Base-by-base conservation (phyloP, 2,113 vertebrate genomes). In the Sceloporus undulatus region DNA sequence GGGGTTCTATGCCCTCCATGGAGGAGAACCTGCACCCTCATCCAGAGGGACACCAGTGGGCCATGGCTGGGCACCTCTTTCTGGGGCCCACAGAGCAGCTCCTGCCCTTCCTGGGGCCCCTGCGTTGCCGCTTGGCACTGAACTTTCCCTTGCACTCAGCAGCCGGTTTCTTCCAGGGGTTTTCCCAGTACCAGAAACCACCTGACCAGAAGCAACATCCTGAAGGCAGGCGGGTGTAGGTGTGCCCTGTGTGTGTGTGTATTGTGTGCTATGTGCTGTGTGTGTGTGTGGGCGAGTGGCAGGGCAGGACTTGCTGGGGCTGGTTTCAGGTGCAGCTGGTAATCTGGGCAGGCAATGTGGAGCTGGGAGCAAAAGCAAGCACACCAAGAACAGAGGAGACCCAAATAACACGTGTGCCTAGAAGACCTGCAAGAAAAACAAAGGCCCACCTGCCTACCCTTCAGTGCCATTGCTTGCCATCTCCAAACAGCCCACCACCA, bases 111-210 rank as follows among this genome's bases (percentile, higher is more conserved):
- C 1, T 1, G 38, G 27, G 74, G 74, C 62, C 85, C 38, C 59
- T 5, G 21, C 2, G 1, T 16, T 13, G 21, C 27, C 4, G 59
- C 18, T 11, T 6, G 42, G 73, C 0, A 0, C 38, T 91, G 27
- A 89, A 48, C 59, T 87, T 34, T 14, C 0, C 0, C 14, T 6
- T 81, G 81, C 86, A 29, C 79, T 73, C 29, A 0, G 38, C 88
- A 21, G 13, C 10, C 9, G 6, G 21, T 54, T 92, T 78, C n/a
- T 74, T 86, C 54, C 0, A 87, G 90, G 88, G 70, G 2, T 85
- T 94, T 91, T 85, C 88, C 77, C 70, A 27, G 14, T 21, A 0
- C 42, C 90, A 90, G 90, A 38, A 79, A 84, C 78, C 38, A 84
- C 52, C 62, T 1, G 34, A 23, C 34, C 85, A 42, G 0, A 66